A percentile compares a stretch with the other conserved stretches of the same genome.
Evolutionary conservation across 2,888 invertebrate species (phyloP).

Genomic region (Megaustenia siamemsis): DNA sequence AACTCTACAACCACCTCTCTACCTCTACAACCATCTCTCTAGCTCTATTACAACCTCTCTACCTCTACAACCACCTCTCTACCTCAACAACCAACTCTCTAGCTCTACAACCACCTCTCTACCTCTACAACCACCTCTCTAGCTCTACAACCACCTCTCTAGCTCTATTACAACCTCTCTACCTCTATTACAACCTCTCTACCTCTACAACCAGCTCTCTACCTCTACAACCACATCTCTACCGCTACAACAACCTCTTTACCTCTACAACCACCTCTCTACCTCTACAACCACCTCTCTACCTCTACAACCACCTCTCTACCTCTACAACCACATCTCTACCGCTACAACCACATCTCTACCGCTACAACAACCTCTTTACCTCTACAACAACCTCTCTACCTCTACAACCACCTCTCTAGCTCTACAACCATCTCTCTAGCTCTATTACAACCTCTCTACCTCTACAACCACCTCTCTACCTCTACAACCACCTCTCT

Average conservation of each 20-base stretch:
- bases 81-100: neutral
- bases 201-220: no score
- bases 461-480: neutral
- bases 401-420: neutral
- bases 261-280: neutral
- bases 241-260: no score
- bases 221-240: no score
- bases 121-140: neutral
- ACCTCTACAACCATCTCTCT: neutral
- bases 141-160: no score
- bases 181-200: no score
- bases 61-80: neutral
- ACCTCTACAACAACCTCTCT: neutral
- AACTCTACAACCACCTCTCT: neutral
- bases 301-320: neutral
- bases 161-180: no score
- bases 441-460: no score
- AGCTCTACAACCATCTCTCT: neutral
- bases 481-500: no score
- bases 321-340: no score
- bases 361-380: neutral
- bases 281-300: neutral
- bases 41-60: no score
- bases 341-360: no score
- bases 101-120: neutral